These are phyloP conservation scores for Ovibos moschatus DNA, from an alignment of 2,113 vertebrate genomes.

Conservation along the genomic window DNA sequence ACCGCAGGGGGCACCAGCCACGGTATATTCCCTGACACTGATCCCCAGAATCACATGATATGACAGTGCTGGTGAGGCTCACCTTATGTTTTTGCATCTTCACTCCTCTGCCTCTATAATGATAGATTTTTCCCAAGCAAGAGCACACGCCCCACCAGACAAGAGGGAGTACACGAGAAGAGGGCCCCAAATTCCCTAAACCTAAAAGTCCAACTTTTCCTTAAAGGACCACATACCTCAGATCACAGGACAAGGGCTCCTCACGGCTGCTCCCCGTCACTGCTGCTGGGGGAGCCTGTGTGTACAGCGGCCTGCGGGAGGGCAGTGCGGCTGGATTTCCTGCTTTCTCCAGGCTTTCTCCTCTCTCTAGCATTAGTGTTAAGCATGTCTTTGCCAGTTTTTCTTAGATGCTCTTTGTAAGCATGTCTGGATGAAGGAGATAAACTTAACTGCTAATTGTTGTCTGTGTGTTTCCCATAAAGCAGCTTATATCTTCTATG, in stretches of 20 bases:
- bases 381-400: background rate
- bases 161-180: background rate
- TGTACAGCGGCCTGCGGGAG: accelerated
- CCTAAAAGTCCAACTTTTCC: background rate
- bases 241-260: background rate
- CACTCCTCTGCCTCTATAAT: background rate
- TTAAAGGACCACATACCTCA: background rate
- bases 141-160: background rate
- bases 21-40: accelerated
- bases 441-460: background rate
- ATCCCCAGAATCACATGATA: background rate
- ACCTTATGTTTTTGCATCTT: background rate
- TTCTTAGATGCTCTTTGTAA: background rate
- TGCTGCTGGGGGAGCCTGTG: accelerated
- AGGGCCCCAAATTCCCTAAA: background rate
- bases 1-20: no score
- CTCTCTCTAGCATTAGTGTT: background rate
- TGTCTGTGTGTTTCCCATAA: background rate
- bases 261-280: background rate
- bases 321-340: background rate
- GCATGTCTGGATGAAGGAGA: background rate
- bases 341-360: background rate
- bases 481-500: background rate
- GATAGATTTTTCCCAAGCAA: background rate
- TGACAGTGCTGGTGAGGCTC: accelerated